Percentiles rank a stretch among this genome's conserved stretches.
These are phyloP conservation scores for Rhynchophorus ferrugineus DNA, from an alignment of 1,140 invertebrate genomes.

Conservation along the genomic window DNA sequence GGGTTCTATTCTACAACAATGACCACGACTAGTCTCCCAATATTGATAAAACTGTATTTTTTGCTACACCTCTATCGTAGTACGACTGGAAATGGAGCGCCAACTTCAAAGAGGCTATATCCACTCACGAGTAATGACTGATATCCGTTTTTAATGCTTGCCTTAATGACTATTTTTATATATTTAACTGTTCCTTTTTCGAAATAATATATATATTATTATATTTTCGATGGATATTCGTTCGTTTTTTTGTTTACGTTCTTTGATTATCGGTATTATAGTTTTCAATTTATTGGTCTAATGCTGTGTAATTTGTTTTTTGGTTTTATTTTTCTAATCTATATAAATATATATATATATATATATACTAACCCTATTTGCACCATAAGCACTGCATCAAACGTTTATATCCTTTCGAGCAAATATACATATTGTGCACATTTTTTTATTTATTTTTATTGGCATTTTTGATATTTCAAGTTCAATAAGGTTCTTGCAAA, in stretches of 20 bases:
- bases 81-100: conserved; percentile 90
- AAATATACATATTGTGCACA: neutral
- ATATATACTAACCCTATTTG: no score
- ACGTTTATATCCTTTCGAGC: neutral
- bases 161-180: conserved; percentile 29
- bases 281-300: conserved; percentile 29
- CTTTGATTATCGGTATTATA: conserved; percentile 20
- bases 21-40: no score
- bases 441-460: neutral
- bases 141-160: conserved; percentile 39
- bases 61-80: conserved; percentile 52
- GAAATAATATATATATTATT: conserved; percentile 15
- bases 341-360: no score
- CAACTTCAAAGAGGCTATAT: conserved; percentile 91
- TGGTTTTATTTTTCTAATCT: neutral
- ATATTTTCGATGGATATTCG: conserved; percentile 6
- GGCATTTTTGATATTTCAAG: no score
- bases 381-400: neutral
- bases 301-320: conserved; percentile 11
- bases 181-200: conserved; percentile 15
- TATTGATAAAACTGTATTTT: conserved; percentile 31
- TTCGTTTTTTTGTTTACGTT: conserved; percentile 12
- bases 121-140: conserved; percentile 43
- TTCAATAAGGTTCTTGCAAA: no score
- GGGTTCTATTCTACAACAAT: no score